A percentile compares a stretch with the other conserved stretches of the same genome.
Conservation (phyloP, 2,797 vertebrate species). For the Gallinago solitaria region DNA sequence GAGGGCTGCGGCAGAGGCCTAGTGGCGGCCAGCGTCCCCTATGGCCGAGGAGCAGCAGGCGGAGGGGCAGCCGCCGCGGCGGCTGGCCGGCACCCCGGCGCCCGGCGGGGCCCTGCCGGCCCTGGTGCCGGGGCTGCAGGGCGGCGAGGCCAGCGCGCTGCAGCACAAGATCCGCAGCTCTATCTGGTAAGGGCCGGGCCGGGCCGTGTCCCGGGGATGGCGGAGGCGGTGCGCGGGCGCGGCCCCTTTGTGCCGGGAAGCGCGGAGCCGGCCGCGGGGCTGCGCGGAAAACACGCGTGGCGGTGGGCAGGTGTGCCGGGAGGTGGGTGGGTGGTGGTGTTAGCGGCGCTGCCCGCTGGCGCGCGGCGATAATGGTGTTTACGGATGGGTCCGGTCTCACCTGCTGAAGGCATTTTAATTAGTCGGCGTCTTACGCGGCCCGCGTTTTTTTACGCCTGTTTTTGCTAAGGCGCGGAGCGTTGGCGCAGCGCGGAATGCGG, state of each 20-base stretch:
- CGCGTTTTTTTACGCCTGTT: neutral
- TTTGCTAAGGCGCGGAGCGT: neutral
- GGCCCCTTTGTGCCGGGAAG: neutral
- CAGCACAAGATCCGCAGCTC: conserved; percentile 95
- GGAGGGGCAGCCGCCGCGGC: conserved; percentile 77
- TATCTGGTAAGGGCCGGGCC: conserved; percentile 88
- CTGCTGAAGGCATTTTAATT: neutral
- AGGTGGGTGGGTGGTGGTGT: neutral
- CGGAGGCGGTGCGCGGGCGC: neutral
- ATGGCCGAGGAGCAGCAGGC: conserved; percentile 90
- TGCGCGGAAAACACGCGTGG: neutral
- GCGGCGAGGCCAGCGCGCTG: conserved; percentile 88
- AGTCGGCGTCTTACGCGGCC: neutral
- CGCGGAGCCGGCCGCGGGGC: neutral
- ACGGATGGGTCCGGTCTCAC: neutral
- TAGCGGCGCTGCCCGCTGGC: neutral
- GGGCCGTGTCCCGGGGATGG: neutral
- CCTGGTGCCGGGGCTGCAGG: conserved; percentile 89
- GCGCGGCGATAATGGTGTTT: neutral
- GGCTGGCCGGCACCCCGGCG: conserved; percentile 41
- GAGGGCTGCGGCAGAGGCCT: conserved; percentile 89
- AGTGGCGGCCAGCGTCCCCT: conserved; percentile 75
- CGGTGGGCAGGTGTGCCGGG: neutral
- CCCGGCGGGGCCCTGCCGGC: conserved; percentile 82
- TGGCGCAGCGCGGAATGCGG: neutral